Evolutionary conservation across 2,888 invertebrate species (phyloP), one percentile per base, ranked within the genome.

Genomic region (Cenopis cana): DNA sequence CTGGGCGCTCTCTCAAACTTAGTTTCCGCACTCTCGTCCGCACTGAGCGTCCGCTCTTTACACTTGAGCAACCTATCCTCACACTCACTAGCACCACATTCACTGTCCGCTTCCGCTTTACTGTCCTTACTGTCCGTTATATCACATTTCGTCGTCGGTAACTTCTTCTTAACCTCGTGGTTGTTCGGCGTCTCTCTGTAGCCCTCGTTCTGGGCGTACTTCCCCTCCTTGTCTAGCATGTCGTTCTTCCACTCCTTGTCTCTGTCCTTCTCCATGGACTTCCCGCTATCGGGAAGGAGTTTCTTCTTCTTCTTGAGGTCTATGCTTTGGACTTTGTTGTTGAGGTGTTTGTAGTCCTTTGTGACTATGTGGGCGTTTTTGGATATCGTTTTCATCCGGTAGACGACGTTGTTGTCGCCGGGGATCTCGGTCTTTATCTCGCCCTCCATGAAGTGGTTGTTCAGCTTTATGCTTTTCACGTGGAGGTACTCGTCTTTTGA

Each of bases 241-340:
- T 95, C 95, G 82, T 94, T 95, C 81, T 94, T 91, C 87, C 94
- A 94, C 78, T 95, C 95, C 82, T 94, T 94, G 76, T 91, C 90
- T 69, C 89, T 81, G 76, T 93, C 88, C 76, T 90, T 88, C 73
- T 90, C 89, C 61, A 80, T 79, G 1, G 82, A 80, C 68, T 87
- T 90, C 17, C 85, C 85, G 50, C 76, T 79, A 66, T 90, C 89
- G 74, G 79, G 82, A 76, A 89, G 82, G 74, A 89, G 82, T 78
- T 92, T 93, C 76, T 91, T 93, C 80, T 93, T 94, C 78, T 92
- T 93, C 76, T 93, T 91, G 61, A 89, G 76, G 78, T 92, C 84
- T 76, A 87, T 76, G 72, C 71, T 76, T 73, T 84, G 87, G 66
- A 88, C 80, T 81, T 90, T 93, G 74, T 80, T 84, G 77, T 90